Percentiles rank a stretch among this genome's conserved stretches.
phyloP scores from a whole-genome alignment of 2,888 invertebrate genomes.

The Cryptocheilus praepositus region DNA sequence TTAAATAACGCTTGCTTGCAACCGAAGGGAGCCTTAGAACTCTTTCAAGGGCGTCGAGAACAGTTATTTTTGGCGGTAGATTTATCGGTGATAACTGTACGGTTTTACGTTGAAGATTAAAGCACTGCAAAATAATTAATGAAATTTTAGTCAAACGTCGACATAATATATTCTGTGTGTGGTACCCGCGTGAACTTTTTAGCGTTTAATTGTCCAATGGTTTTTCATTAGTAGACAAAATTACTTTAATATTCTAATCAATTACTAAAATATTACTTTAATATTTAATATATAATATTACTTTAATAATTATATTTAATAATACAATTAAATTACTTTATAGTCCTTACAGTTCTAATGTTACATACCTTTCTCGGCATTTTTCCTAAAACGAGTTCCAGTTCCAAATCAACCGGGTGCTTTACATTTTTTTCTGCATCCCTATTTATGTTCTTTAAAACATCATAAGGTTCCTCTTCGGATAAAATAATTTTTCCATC shows the following conservation, averaged over 20 bases:
- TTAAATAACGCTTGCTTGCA: slow-evolving; percentile 95
- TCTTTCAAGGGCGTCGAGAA: slow-evolving; percentile 83
- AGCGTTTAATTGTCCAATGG: too few relatives aligned
- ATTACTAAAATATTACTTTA: too few relatives aligned
- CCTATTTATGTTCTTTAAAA: slow-evolving; percentile 69
- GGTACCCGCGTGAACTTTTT: too few relatives aligned
- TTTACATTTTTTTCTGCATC: slow-evolving; percentile 74
- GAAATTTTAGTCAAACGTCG: slow-evolving; percentile 4
- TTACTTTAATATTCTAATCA: too few relatives aligned
- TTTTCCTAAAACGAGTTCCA: slow-evolving; percentile 91
- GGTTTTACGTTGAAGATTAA: slow-evolving; percentile 78
- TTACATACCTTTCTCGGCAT: slow-evolving; percentile 84
- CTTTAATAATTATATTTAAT: too few relatives aligned
- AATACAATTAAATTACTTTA: neutral
- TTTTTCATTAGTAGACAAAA: too few relatives aligned
- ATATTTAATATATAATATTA: too few relatives aligned
- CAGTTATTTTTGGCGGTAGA: slow-evolving; percentile 78
- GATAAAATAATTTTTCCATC: slow-evolving; percentile 86
- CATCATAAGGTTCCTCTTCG: slow-evolving; percentile 78
- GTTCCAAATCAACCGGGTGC: slow-evolving; percentile 90
- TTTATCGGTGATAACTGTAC: slow-evolving; percentile 76
- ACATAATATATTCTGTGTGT: too few relatives aligned
- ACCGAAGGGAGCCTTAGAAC: slow-evolving; percentile 94
- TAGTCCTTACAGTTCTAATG: too few relatives aligned
- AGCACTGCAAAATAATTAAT: slow-evolving; percentile 74